Conservation (phyloP, 2,113 vertebrate species). For the Varanus komodoensis region DNA sequence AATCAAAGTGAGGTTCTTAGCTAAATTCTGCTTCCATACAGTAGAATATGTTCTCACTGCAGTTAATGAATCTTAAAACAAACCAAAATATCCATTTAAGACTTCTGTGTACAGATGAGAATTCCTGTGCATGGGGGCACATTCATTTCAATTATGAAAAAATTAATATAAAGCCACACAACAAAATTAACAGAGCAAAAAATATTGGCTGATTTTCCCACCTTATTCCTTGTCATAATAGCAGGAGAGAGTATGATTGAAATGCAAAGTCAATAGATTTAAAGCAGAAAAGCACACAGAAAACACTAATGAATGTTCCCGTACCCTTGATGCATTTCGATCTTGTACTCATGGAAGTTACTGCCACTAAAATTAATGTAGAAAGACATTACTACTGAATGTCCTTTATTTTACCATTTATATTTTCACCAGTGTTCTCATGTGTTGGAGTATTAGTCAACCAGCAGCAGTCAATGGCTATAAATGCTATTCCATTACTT, state of each 20-base stretch:
- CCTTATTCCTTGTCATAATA: neutral
- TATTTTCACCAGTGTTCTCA: neutral
- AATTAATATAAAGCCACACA: neutral
- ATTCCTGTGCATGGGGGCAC: neutral
- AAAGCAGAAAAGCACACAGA: neutral
- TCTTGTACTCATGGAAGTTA: neutral
- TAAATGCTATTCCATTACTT: slow-evolving; percentile 10
- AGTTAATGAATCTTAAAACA: neutral
- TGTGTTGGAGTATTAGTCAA: neutral
- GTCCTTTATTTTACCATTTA: neutral
- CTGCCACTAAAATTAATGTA: neutral
- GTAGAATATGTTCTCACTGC: neutral
- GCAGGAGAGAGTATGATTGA: neutral
- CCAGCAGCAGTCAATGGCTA: neutral
- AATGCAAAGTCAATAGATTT: neutral
- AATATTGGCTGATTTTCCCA: neutral
- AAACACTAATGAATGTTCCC: neutral
- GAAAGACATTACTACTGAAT: neutral
- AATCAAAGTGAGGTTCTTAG: slow-evolving; percentile 32
- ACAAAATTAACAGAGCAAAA: neutral
- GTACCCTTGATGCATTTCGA: neutral
- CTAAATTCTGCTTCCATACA: slow-evolving; percentile 1
- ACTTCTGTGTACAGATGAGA: neutral
- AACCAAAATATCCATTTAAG: neutral
- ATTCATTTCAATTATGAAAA: neutral